Evolutionary conservation across 2,888 invertebrate genomes (phyloP).

Genomic region (Epistrophe eligans): DNA sequence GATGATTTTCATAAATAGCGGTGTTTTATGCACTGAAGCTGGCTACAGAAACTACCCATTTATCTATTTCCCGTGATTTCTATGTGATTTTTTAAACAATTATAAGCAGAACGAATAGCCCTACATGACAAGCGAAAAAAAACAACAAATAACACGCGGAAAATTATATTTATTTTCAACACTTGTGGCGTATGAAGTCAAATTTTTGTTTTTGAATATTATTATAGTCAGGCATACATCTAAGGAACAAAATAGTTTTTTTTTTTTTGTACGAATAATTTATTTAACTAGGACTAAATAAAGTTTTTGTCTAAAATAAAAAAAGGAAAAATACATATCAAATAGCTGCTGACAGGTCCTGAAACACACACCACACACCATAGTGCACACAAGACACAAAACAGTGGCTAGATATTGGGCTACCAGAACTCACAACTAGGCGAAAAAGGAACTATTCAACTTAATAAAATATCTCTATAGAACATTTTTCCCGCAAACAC

Average conservation of each 20-base stretch:
- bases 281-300: not conserved
- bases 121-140: no score
- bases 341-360: slow-evolving; percentile 51
- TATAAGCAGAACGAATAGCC: no score
- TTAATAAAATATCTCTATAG: slow-evolving; percentile 69
- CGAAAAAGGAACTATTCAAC: slow-evolving; percentile 62
- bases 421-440: not conserved
- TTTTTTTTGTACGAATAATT: not conserved
- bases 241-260: not conserved
- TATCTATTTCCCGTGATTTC: no score
- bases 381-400: slow-evolving; percentile 6
- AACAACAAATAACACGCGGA: no score
- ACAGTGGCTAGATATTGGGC: slow-evolving; percentile 19
- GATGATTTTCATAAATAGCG: no score
- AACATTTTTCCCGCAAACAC: slow-evolving; percentile 46
- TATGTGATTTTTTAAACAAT: no score
- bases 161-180: not conserved
- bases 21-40: no score
- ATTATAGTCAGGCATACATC: not conserved
- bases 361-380: slow-evolving; percentile 15
- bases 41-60: no score
- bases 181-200: not conserved
- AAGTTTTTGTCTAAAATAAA: not conserved
- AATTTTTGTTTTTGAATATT: not conserved
- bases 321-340: not conserved